Percentiles rank a stretch among this genome's conserved stretches.
Evolutionary conservation across 2,888 invertebrate species (phyloP).

Genomic region (Scelioninae gen. 2): DNA sequence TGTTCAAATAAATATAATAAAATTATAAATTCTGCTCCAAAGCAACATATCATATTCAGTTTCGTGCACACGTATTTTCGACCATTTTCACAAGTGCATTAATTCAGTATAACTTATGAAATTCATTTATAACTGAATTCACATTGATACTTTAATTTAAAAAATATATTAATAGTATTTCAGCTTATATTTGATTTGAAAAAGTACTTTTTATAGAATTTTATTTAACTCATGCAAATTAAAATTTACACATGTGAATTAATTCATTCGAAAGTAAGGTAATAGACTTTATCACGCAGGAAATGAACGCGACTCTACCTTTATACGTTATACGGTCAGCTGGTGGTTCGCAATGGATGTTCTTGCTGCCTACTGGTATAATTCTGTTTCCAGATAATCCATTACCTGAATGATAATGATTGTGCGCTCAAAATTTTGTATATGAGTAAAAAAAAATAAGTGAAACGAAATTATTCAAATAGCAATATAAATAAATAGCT

Average conservation of each 20-base stretch:
- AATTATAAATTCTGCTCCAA: slow-evolving; percentile 21
- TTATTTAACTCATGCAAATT: slow-evolving; percentile 1
- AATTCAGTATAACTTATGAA: slow-evolving; percentile 17
- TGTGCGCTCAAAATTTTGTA: slow-evolving; percentile 28
- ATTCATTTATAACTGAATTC: too few relatives aligned
- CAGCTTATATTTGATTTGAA: too few relatives aligned
- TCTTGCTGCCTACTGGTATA: slow-evolving; percentile 86
- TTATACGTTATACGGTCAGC: slow-evolving; percentile 76
- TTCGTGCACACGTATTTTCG: slow-evolving; percentile 17
- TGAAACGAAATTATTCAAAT: slow-evolving; percentile 11
- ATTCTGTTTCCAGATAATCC: slow-evolving; percentile 85
- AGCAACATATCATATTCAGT: slow-evolving; percentile 10
- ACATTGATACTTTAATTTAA: too few relatives aligned
- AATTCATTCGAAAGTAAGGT: slow-evolving; percentile 35
- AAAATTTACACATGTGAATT: slow-evolving; percentile 14
- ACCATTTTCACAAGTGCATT: slow-evolving; percentile 15
- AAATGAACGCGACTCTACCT: slow-evolving; percentile 66
- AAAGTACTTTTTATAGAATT: background rate
- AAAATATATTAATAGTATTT: too few relatives aligned
- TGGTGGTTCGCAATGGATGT: slow-evolving; percentile 87
- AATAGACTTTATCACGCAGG: slow-evolving; percentile 33
- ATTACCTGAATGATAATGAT: slow-evolving; percentile 77
- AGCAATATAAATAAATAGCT: slow-evolving; percentile 5
- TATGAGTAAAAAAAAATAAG: slow-evolving; percentile 9
- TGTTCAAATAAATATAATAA: slow-evolving; percentile 38